Evolutionary conservation across 2,888 invertebrate species (phyloP).

Genomic region (Amiota communis): DNA sequence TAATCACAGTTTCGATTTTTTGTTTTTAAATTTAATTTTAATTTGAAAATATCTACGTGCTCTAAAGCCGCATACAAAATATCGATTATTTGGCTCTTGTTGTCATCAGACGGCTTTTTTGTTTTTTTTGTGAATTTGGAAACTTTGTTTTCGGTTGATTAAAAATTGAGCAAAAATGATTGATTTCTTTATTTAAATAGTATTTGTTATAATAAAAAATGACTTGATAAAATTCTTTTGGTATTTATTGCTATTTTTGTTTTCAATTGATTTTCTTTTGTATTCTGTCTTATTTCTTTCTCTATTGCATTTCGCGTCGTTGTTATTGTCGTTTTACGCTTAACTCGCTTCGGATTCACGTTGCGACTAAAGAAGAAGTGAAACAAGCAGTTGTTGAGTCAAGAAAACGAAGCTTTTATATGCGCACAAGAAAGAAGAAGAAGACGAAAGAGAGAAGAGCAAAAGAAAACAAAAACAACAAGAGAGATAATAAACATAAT

Average conservation of each 20-base stretch:
- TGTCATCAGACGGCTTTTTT: too few relatives aligned
- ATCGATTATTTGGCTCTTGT: conserved; percentile 4
- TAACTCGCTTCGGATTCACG: too few relatives aligned
- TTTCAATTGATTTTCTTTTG: too few relatives aligned
- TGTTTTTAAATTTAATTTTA: background rate
- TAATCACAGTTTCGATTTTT: conserved; percentile 24
- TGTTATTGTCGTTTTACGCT: too few relatives aligned
- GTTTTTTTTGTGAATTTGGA: background rate
- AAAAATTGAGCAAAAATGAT: background rate
- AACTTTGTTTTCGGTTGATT: background rate
- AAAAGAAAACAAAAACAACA: background rate
- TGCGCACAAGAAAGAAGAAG: background rate
- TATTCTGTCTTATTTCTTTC: too few relatives aligned
- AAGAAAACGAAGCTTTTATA: too few relatives aligned
- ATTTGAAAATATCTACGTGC: background rate
- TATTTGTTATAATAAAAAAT: background rate
- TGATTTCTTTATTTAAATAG: background rate
- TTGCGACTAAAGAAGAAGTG: too few relatives aligned
- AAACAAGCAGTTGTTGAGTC: too few relatives aligned
- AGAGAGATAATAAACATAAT: background rate
- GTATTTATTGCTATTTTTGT: too few relatives aligned
- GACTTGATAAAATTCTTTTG: too few relatives aligned
- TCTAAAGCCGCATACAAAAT: background rate
- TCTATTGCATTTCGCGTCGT: too few relatives aligned
- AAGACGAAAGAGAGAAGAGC: background rate